Evolutionary conservation across 2,888 invertebrate species (phyloP), one percentile per base, ranked within the genome.

Genomic region (Cancer borealis): DNA sequence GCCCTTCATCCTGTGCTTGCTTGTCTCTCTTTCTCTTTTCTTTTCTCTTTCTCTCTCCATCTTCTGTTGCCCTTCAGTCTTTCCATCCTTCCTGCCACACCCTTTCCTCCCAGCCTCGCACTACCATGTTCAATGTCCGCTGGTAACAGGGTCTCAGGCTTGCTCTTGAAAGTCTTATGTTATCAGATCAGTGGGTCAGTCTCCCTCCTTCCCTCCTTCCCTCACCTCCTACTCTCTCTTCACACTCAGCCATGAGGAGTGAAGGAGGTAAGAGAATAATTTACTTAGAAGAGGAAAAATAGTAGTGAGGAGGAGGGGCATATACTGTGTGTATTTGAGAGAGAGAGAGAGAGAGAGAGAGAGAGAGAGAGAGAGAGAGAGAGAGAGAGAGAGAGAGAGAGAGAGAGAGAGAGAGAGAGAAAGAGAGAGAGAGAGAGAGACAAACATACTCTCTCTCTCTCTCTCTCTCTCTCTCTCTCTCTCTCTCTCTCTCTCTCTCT

Each of bases 231-330:
- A 2, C 73, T n/a, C 14, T 21, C 73, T 73, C 73, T 66, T 66
- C n/a, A n/a, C 66, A 66, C 66, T 66, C 66, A n/a, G 66, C 79
- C 12, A 79, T 79, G 30, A 79, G 30, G 30, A 30, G 30, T 79
- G 79, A 12, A 79, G 79, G 30, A 79, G 79, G 79, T 79, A 79
- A 79, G 30, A 79, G 79, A 79, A 79, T 79, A 79, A 79, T 79
- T 14, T 30, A 26, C 79, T 79, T 79, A 30, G n/a, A 79, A n/a
- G 26, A n/a, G n/a, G 66, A 66, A n/a, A 10, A 79, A 12, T 30
- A 79, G 30, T 8, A 30, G 30, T 10, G 79, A 79, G 79, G 79
- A 79, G 30, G 30, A 30, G n/a, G 66, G n/a, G 14, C 14, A 66
- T 66, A 66, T 66, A 66, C 3, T 66, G 60, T 66, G 60, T 66